These are phyloP conservation scores for Phaethornis superciliosus DNA, from an alignment of 2,113 vertebrate species.

Conservation along the genomic window DNA sequence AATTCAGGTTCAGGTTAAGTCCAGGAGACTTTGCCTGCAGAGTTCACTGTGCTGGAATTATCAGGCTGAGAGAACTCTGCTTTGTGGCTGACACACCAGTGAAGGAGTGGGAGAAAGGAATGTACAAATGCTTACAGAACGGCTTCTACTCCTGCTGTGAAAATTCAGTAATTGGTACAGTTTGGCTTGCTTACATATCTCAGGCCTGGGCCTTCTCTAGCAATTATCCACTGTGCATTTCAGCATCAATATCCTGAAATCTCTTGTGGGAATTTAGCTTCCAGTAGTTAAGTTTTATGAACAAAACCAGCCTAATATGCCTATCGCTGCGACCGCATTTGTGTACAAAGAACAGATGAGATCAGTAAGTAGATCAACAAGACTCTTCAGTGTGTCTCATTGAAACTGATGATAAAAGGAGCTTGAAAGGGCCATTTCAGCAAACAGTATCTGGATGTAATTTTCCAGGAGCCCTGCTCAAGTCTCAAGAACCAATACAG, in stretches of 20 bases:
- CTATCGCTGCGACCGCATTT: background rate
- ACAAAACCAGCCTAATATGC: background rate
- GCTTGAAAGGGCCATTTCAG: slow-evolving; percentile 22
- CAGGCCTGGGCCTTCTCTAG: background rate
- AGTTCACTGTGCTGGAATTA: fast-evolving
- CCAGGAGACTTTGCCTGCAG: background rate
- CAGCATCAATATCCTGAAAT: background rate
- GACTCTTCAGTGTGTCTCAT: slow-evolving; percentile 30
- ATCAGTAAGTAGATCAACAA: slow-evolving; percentile 11
- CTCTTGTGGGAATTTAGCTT: slow-evolving; percentile 13
- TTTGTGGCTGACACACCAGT: background rate
- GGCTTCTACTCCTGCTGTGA: background rate
- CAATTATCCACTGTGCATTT: background rate
- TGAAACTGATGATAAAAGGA: slow-evolving; percentile 33
- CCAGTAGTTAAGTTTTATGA: slow-evolving; percentile 25
- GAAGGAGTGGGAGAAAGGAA: background rate
- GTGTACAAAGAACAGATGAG: slow-evolving; percentile 16
- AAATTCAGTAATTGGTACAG: background rate
- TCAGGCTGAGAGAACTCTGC: background rate
- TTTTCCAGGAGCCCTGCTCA: slow-evolving; percentile 28
- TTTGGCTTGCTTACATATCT: background rate
- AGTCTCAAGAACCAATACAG: slow-evolving; percentile 14
- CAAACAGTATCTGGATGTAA: slow-evolving; percentile 14
- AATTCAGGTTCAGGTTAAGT: background rate
- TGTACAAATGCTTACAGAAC: background rate